Conservation (phyloP, 2,888 invertebrate species). For the Augochlorella aurata region DNA sequence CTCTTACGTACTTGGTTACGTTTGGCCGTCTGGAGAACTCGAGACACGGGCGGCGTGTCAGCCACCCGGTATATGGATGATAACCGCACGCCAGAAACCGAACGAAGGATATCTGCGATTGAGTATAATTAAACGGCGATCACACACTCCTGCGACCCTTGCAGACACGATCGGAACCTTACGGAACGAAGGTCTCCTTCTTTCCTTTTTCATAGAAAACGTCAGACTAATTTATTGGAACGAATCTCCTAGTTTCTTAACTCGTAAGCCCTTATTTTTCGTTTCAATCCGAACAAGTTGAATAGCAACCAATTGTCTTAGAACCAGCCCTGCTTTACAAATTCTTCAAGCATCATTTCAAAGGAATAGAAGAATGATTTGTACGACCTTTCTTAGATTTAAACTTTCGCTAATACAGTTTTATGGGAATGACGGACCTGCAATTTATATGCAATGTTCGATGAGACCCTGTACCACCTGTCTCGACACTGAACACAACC, state of each 20-base stretch:
- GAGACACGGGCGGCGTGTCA: constrained; percentile 76
- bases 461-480: constrained; percentile 16
- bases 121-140: constrained; percentile 76
- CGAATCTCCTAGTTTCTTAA: not conserved
- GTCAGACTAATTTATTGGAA: not conserved
- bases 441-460: not conserved
- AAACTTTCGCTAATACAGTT: not conserved
- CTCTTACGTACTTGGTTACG: constrained; percentile 74
- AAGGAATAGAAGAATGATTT: not conserved
- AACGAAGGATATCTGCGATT: constrained; percentile 75
- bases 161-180: not conserved
- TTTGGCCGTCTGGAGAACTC: constrained; percentile 78
- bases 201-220: not conserved
- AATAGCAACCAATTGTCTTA: not conserved
- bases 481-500: constrained; percentile 41
- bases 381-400: not conserved
- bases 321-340: not conserved
- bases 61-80: constrained; percentile 57
- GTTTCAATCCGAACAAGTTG: not conserved
- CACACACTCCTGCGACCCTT: constrained; percentile 44
- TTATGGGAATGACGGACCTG: not conserved
- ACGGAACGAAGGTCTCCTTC: not conserved
- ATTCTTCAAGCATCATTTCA: not conserved
- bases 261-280: not conserved
- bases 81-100: constrained; percentile 77